Evolutionary conservation across 23 tunicate species (phyloP), one percentile per base, ranked within the genome.

Genomic region (Diplosoma virens): DNA sequence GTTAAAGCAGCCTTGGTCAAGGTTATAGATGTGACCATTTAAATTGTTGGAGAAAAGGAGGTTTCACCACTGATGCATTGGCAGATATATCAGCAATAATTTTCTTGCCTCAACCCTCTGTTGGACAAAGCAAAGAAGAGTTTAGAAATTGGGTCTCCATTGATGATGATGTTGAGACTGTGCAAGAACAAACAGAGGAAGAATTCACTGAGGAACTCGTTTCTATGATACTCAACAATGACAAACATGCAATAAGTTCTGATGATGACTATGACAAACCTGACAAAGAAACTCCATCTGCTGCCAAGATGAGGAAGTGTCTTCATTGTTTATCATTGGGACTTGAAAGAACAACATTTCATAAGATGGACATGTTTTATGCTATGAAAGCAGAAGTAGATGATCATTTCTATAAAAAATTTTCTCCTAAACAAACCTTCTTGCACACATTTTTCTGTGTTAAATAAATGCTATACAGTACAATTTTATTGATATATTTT

Each of bases 371-470:
- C 72, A 66, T 66, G 72, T 24, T 66, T 27, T 23, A 29, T 66
- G 72, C 72, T 66, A 66, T 66, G 72, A 66, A 66, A 66, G 72
- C 72, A 22, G 50, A 66, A 66, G 72, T 66, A 66, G 47, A 66
- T 66, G 72, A 50, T n/a, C 47, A 66, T 66, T n/a, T 28, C 46
- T 16, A n/a, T 17, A 66, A 66, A 23, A 59, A 50, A 66, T 66
- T 66, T 24, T 50, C 72, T 23, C 72, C 72, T 6, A 66, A 29
- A 66, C 46, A 66, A 66, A 66, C 50, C 41, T 66, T 31, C 52
- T 66, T 66, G 72, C 47, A 20, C 47, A 24, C 7, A 66, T 66
- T 66, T 66, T 66, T 66, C 26, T 58, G 65, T 58, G 65, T 58
- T 58, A 22, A 58, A 58, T 58, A 58, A 58, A 58, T 58, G n/a